Evolutionary conservation across 2,888 invertebrate genomes (phyloP).

Genomic region (Cataglyphis cursor): DNA sequence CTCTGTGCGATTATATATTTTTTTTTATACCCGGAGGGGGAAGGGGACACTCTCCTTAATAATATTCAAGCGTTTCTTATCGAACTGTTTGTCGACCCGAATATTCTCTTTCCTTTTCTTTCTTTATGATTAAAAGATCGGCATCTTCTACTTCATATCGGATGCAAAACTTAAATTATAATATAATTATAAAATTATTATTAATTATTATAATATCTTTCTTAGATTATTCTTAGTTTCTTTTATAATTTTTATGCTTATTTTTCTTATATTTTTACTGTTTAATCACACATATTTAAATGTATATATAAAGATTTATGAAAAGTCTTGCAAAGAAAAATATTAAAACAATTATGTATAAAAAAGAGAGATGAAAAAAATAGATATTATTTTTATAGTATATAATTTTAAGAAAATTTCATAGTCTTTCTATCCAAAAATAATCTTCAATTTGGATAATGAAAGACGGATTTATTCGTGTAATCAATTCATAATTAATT

Average conservation of each 20-base stretch:
- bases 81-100: neutral
- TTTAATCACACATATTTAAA: too few relatives aligned
- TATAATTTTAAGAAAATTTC: neutral
- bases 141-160: neutral
- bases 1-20: slow-evolving; percentile 11
- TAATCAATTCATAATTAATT: slow-evolving; percentile 6
- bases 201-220: too few relatives aligned
- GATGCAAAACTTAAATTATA: neutral
- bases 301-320: neutral
- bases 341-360: neutral
- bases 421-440: neutral
- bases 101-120: neutral
- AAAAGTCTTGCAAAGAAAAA: neutral
- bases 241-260: too few relatives aligned
- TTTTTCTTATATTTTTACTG: too few relatives aligned
- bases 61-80: slow-evolving; percentile 19
- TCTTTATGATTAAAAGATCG: neutral
- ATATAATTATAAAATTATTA: neutral
- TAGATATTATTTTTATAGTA: neutral
- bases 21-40: neutral
- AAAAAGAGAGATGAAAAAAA: neutral
- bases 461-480: neutral
- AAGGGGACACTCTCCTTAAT: slow-evolving; percentile 11
- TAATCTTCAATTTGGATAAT: neutral
- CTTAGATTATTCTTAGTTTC: too few relatives aligned